A percentile compares a stretch with the other conserved stretches of the same genome.
Conservation (phyloP, 2,113 vertebrate species). For the Bagarius yarrelli region DNA sequence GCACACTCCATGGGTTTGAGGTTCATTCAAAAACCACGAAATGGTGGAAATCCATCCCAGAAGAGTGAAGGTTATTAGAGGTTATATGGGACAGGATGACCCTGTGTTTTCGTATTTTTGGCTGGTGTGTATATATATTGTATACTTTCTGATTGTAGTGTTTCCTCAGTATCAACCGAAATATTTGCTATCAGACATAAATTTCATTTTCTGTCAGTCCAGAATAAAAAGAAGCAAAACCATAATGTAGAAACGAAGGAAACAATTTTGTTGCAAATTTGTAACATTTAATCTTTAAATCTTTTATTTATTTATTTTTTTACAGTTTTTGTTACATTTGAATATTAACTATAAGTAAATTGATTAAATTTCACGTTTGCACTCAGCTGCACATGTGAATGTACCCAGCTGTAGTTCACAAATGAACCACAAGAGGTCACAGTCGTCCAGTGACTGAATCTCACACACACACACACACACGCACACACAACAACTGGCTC, state of each 20-base stretch:
- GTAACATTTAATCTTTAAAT: no score
- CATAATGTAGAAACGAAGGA: background rate
- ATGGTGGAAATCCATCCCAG: no score
- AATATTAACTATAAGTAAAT: no score
- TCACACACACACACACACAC: background rate
- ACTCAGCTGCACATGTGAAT: background rate
- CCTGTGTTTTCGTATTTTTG: no score
- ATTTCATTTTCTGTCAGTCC: background rate
- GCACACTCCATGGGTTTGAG: no score
- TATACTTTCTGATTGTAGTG: background rate
- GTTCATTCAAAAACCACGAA: no score
- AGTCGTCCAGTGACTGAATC: conserved; percentile 56
- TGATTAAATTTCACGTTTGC: no score
- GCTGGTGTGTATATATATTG: background rate
- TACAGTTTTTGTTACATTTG: no score
- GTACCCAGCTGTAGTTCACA: conserved; percentile 21
- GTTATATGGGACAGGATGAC: no score
- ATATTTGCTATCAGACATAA: background rate
- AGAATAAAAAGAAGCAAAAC: background rate
- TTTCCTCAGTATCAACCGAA: background rate
- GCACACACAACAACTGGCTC: background rate
- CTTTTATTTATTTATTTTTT: no score
- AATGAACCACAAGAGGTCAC: conserved; percentile 66
- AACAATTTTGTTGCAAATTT: no score
- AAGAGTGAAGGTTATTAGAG: no score